These are phyloP conservation scores for Drosophila leonis DNA, from an alignment of 2,888 invertebrate species.

Conservation along the genomic window DNA sequence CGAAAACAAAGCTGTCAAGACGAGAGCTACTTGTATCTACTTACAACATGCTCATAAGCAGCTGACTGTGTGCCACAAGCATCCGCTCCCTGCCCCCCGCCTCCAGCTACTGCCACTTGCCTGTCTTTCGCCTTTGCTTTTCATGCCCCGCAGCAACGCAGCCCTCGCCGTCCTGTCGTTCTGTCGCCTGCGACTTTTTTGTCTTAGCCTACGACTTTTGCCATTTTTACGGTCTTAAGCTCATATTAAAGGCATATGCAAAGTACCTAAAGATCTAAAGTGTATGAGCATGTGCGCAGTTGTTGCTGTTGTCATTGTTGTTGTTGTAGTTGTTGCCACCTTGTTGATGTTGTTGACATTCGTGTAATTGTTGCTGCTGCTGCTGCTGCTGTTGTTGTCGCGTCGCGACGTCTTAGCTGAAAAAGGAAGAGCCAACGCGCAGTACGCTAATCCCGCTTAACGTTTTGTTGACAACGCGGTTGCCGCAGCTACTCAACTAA, in stretches of 20 bases:
- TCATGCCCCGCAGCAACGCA: conserved; percentile 5
- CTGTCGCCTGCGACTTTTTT: conserved; percentile 22
- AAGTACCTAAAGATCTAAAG: conserved; percentile 63
- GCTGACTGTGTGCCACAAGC: conserved; percentile 18
- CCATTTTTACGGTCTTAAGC: conserved; percentile 77
- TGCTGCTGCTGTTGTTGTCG: conserved; percentile 48
- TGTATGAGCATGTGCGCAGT: conserved; percentile 53
- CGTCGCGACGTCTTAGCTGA: conserved; percentile 19
- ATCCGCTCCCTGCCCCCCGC: background rate
- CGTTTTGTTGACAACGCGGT: conserved; percentile 71
- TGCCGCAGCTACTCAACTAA: conserved; percentile 40
- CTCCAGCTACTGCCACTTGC: background rate
- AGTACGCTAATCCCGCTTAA: conserved; percentile 70
- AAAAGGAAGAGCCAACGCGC: conserved; percentile 56
- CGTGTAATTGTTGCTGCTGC: conserved; percentile 68
- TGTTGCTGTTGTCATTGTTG: conserved; percentile 57
- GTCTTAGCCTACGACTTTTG: conserved; percentile 65
- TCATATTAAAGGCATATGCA: conserved; percentile 77
- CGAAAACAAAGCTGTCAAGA: conserved; percentile 70
- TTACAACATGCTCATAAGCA: conserved; percentile 59
- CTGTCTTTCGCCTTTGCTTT: background rate
- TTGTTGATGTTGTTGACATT: conserved; percentile 41
- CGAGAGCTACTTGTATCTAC: conserved; percentile 71
- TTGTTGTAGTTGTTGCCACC: conserved; percentile 33
- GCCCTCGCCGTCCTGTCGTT: background rate